A percentile compares a stretch with the other conserved stretches of the same genome.
phyloP scores from a whole-genome alignment of 53 echinoderm and acorn worm species.

The Echinometra lucunter region DNA sequence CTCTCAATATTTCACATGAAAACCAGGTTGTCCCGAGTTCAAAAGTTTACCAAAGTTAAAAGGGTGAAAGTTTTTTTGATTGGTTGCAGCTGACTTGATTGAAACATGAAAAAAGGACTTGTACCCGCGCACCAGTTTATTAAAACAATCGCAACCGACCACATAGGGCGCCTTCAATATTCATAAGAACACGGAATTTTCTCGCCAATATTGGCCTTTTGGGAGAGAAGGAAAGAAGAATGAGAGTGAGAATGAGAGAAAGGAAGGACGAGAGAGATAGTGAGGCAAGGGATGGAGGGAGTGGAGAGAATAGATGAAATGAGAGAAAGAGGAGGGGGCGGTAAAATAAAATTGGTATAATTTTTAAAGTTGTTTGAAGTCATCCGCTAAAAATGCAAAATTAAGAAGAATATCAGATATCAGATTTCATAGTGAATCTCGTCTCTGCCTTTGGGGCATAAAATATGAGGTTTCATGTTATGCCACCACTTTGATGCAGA shows the following conservation, averaged over 20 bases:
- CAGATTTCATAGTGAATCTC: background rate
- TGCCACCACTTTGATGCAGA: background rate
- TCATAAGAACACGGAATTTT: background rate
- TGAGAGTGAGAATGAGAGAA: background rate
- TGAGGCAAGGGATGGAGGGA: background rate
- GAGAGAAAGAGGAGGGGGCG: background rate
- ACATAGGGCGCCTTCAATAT: slow-evolving; percentile 22
- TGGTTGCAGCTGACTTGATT: slow-evolving; percentile 19
- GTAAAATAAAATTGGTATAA: background rate
- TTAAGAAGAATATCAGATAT: background rate
- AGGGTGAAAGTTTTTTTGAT: background rate
- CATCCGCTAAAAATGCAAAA: background rate
- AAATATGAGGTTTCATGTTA: background rate
- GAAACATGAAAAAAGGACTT: background rate
- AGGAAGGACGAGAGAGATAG: background rate
- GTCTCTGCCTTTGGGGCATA: background rate
- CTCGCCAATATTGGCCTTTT: background rate
- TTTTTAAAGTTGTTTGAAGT: background rate
- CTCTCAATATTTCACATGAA: background rate
- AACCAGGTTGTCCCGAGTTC: background rate
- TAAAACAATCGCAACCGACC: slow-evolving; percentile 30
- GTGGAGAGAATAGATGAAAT: background rate
- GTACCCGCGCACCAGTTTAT: background rate
- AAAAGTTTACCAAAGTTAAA: slow-evolving; percentile 27
- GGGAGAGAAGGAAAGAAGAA: background rate